Evolutionary conservation across 2,113 vertebrate genomes (phyloP).

Genomic region (Grus americana): DNA sequence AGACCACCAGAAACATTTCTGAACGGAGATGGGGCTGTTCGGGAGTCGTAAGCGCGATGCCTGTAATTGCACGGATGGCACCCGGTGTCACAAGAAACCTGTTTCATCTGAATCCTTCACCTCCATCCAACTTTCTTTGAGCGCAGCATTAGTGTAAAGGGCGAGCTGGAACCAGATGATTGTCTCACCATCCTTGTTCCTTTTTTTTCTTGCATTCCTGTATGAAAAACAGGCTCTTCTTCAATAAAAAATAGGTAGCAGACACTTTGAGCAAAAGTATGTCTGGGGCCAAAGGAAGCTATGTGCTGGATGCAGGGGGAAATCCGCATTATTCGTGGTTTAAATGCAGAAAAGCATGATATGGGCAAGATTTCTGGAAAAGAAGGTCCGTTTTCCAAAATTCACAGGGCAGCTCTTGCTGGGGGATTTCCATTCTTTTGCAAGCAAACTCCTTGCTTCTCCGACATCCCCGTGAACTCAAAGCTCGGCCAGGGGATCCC

Average conservation of each 20-base stretch:
- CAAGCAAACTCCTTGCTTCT: neutral
- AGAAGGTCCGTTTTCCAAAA: neutral
- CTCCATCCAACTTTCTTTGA: neutral
- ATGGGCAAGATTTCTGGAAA: neutral
- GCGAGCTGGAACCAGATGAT: neutral
- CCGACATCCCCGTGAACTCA: fast-evolving
- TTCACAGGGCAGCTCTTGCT: neutral
- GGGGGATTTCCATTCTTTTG: neutral
- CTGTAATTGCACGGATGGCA: neutral
- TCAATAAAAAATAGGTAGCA: neutral
- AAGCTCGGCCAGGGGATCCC: neutral
- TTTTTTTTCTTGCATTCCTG: neutral
- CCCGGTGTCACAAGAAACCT: neutral
- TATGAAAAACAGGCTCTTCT: neutral
- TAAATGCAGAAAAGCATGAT: neutral
- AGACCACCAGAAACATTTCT: neutral
- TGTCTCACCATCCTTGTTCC: neutral
- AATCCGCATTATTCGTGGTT: neutral
- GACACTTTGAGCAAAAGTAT: neutral
- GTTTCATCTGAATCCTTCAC: neutral
- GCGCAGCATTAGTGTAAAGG: neutral
- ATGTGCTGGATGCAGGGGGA: neutral
- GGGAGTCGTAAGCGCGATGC: neutral
- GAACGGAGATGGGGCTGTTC: neutral
- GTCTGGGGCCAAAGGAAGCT: neutral